Evolutionary conservation across 2,113 vertebrate genomes (phyloP), one percentile per base, ranked within the genome.

Genomic region (Shinisaurus crocodilurus): DNA sequence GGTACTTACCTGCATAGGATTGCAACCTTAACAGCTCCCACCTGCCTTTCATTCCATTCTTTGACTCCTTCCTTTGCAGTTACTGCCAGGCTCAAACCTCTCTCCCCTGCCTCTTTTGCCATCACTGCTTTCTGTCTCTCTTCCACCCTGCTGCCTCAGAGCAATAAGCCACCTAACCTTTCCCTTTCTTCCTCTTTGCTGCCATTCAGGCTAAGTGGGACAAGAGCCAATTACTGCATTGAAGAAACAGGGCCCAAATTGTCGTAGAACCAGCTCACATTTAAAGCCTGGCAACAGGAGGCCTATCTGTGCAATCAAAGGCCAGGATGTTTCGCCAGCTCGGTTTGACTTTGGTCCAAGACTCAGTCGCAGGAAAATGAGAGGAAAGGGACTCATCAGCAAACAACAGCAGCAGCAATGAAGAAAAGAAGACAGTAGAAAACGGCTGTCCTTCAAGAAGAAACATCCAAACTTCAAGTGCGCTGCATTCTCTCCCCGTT

Each of bases 391-490:
- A 3, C 48, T 89, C 72, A 70, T 34, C 20, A 3, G 18, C 0
- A 6, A 86, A 0, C 25, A 29, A 50, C 23, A 54, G 1, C 23
- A 54, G 0, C 54, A 75, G 32, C 69, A 86, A 50, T 18, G 34
- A 74, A 86, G 34, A 67, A 37, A 57, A 10, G 9, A 54, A n/a
- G 1, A 81, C 40, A 3, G 50, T 92, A 91, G 27, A 67, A 74
- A 91, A 91, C 0, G 18, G 2, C 80, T 92, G 34, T 67, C 18
- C 90, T 92, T 88, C 85, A 91, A 34, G 54, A 90, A 83, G 3
- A 0, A 6, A n/a, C 5, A 77, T 20, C 1, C 45, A 84, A 79
- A 45, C 2, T 86, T 91, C 6, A 85, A 81, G 83, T 0, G 2
- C 8, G 1, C 86, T 93, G 27, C 0, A 0, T 65, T 90, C 82